phyloP scores from a whole-genome alignment of 2,797 vertebrate species.

The Microctenopoma lineatum region DNA sequence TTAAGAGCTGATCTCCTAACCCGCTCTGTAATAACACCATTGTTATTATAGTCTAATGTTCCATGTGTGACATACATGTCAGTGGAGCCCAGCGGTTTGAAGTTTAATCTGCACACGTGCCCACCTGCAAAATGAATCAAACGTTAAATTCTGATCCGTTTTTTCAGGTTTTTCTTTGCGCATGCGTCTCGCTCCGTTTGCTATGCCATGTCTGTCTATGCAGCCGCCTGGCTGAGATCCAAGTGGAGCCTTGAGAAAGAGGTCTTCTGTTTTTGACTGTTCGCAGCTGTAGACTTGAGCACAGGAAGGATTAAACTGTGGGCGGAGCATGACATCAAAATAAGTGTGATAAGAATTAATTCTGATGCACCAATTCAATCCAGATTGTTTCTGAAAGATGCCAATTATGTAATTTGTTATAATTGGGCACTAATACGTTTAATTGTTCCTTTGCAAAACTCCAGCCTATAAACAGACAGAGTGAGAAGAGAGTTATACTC shows the following conservation, averaged over 20 bases:
- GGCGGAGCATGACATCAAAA: slow-evolving; percentile 12
- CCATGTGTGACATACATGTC: neutral
- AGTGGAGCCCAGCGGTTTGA: neutral
- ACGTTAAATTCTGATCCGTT: neutral
- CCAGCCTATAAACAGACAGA: neutral
- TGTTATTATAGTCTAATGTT: neutral
- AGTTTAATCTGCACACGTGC: neutral
- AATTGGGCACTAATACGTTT: neutral
- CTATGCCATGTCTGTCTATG: slow-evolving; percentile 31
- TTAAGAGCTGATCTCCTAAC: neutral
- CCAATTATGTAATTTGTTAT: neutral
- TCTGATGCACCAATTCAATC: neutral
- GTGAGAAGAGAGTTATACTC: neutral
- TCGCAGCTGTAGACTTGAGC: slow-evolving; percentile 38
- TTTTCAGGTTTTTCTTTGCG: neutral
- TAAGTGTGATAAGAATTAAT: neutral
- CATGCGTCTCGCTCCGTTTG: slow-evolving; percentile 26
- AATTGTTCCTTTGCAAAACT: neutral
- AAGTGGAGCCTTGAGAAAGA: slow-evolving; percentile 49
- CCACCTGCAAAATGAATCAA: neutral
- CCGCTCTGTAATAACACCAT: neutral
- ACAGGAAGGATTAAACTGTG: slow-evolving; percentile 21
- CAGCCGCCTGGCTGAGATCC: slow-evolving; percentile 30
- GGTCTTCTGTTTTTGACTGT: slow-evolving; percentile 55
- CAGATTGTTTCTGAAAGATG: neutral